A percentile compares a stretch with the other conserved stretches of the same genome.
Evolutionary conservation across 2,113 vertebrate genomes (phyloP).

Genomic region (Recurvirostra avosetta): DNA sequence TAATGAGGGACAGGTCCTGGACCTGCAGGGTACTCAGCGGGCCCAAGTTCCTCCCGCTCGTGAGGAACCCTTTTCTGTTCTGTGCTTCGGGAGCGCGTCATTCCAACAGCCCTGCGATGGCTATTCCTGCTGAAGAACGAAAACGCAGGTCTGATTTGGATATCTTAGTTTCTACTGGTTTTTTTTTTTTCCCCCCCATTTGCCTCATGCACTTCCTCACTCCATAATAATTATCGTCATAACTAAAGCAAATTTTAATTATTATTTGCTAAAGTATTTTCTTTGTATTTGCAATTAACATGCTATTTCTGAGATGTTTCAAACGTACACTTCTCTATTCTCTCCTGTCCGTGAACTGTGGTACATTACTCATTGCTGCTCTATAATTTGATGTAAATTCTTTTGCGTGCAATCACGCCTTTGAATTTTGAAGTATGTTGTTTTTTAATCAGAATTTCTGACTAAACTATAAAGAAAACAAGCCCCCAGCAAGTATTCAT

Average conservation of each 20-base stretch:
- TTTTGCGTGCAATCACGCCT: background rate
- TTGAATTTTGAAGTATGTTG: background rate
- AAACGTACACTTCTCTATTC: background rate
- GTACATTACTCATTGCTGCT: constrained; percentile 6
- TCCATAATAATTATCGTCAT: background rate
- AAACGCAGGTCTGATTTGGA: background rate
- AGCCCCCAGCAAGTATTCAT: background rate
- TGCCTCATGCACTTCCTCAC: background rate
- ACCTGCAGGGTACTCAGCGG: background rate
- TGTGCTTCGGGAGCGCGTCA: background rate
- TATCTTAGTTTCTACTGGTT: background rate
- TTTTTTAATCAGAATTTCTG: constrained; percentile 16
- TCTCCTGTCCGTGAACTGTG: background rate
- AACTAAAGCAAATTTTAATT: background rate
- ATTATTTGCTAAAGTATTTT: background rate
- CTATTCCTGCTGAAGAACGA: background rate
- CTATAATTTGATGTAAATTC: constrained; percentile 15
- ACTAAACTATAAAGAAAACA: background rate
- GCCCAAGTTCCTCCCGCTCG: background rate
- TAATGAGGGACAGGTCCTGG: background rate
- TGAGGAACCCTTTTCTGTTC: background rate
- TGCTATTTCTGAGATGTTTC: background rate
- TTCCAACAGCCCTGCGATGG: background rate
- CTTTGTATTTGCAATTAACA: background rate
- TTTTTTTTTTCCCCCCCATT: background rate